Evolutionary conservation across 2,797 vertebrate species (phyloP).

Genomic region (Sebastolobus altivelis): DNA sequence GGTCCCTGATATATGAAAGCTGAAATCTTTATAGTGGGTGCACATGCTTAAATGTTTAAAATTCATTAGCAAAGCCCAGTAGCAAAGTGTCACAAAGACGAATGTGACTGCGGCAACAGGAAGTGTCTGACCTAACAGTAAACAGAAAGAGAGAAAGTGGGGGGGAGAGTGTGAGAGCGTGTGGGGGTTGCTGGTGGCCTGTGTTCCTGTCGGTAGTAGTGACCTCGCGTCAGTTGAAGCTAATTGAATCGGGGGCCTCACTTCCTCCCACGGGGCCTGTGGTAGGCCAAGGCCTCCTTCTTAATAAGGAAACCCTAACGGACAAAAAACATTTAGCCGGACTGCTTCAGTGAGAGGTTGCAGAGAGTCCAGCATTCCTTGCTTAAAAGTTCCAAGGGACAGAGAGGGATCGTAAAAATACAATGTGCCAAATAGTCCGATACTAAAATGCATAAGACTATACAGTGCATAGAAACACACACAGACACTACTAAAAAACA

Average conservation of each 20-base stretch:
- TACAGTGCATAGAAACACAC: neutral
- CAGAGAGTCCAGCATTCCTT: conserved; percentile 47
- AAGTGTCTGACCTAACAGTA: conserved; percentile 53
- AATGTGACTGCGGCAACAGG: conserved; percentile 35
- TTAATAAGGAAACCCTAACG: conserved; percentile 60
- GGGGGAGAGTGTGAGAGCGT: conserved; percentile 12
- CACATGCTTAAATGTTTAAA: conserved; percentile 24
- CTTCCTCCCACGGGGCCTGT: conserved; percentile 68
- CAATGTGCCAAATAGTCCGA: conserved; percentile 7
- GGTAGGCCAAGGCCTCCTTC: conserved; percentile 52
- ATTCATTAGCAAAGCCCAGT: conserved; percentile 1
- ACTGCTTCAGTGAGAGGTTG: conserved; percentile 45
- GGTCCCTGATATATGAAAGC: neutral
- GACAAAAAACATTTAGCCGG: conserved; percentile 50
- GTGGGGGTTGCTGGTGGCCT: conserved; percentile 46
- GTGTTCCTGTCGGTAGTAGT: conserved; percentile 63
- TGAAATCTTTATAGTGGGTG: neutral
- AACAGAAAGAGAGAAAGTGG: conserved; percentile 32
- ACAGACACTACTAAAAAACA: too few species aligned
- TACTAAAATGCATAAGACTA: conserved; percentile 13
- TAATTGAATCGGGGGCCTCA: conserved; percentile 68
- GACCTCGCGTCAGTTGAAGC: conserved; percentile 71
- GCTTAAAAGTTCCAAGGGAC: neutral
- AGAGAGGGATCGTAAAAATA: neutral
- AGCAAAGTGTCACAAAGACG: conserved; percentile 15